These are phyloP conservation scores for Oxystoma pomonae DNA, from an alignment of 2,888 invertebrate genomes.

Conservation along the genomic window DNA sequence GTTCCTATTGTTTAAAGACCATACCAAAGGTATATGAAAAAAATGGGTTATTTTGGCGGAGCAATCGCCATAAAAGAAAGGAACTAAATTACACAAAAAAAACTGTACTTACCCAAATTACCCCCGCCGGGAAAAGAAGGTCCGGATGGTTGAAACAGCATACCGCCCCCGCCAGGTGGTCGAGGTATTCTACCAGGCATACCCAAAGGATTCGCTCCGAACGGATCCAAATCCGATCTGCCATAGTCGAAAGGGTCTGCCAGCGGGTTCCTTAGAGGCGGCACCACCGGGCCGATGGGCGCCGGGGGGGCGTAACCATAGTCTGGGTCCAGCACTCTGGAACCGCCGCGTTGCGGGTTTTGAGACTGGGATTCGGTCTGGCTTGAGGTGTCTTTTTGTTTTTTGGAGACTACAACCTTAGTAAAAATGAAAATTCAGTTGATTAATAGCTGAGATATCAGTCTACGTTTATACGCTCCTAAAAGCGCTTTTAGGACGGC, in stretches of 20 bases:
- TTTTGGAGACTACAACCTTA: slow-evolving; percentile 46
- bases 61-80: too few species aligned
- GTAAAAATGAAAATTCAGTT: too few species aligned
- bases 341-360: not conserved
- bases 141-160: slow-evolving; percentile 68
- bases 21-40: too few species aligned
- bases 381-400: slow-evolving; percentile 30
- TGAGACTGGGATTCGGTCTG: slow-evolving; percentile 31
- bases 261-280: slow-evolving; percentile 5
- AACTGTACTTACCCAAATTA: too few species aligned
- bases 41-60: too few species aligned
- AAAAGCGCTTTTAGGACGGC: too few species aligned
- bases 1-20: too few species aligned
- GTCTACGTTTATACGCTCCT: too few species aligned
- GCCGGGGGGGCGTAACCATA: not conserved
- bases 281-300: not conserved
- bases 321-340: slow-evolving; percentile 7
- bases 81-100: too few species aligned
- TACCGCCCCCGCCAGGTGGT: slow-evolving; percentile 57
- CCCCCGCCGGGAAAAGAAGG: slow-evolving; percentile 27
- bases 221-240: slow-evolving; percentile 74
- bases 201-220: slow-evolving; percentile 50
- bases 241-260: slow-evolving; percentile 52
- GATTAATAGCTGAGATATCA: too few species aligned
- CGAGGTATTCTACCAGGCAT: slow-evolving; percentile 28